These are phyloP conservation scores for Melanargia galathea DNA, from an alignment of 2,888 invertebrate species.

Conservation along the genomic window DNA sequence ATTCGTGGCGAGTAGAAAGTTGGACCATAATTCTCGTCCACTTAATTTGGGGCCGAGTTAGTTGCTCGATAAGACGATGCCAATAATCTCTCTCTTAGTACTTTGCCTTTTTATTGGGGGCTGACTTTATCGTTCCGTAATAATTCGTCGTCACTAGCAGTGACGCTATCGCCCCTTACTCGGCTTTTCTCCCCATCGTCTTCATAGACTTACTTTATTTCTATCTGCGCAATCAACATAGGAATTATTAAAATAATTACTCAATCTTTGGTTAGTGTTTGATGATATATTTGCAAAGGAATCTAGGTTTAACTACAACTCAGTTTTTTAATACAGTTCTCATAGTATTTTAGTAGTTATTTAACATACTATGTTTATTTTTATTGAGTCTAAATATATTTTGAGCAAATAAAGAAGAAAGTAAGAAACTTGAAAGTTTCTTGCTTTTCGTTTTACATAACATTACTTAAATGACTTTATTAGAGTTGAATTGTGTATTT, in stretches of 20 bases:
- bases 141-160: slow-evolving; percentile 63
- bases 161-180: slow-evolving; percentile 66
- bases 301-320: background rate
- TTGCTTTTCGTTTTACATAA: too few relatives aligned
- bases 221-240: background rate
- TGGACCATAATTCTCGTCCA: slow-evolving; percentile 75
- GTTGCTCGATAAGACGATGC: slow-evolving; percentile 69
- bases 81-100: slow-evolving; percentile 69
- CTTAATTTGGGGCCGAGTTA: slow-evolving; percentile 74
- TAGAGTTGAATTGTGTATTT: background rate
- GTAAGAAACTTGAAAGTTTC: too few relatives aligned
- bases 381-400: too few relatives aligned
- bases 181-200: slow-evolving; percentile 47
- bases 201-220: background rate
- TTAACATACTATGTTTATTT: too few relatives aligned
- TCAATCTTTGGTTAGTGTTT: too few relatives aligned
- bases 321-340: background rate
- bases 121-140: slow-evolving; percentile 67
- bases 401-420: too few relatives aligned
- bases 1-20: slow-evolving; percentile 69
- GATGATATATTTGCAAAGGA: background rate
- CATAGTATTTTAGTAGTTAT: background rate
- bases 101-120: slow-evolving; percentile 70
- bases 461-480: too few relatives aligned
- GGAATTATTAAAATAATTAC: background rate